Conservation (phyloP, 2,113 vertebrate species). For the Poeciliopsis occidentalis region DNA sequence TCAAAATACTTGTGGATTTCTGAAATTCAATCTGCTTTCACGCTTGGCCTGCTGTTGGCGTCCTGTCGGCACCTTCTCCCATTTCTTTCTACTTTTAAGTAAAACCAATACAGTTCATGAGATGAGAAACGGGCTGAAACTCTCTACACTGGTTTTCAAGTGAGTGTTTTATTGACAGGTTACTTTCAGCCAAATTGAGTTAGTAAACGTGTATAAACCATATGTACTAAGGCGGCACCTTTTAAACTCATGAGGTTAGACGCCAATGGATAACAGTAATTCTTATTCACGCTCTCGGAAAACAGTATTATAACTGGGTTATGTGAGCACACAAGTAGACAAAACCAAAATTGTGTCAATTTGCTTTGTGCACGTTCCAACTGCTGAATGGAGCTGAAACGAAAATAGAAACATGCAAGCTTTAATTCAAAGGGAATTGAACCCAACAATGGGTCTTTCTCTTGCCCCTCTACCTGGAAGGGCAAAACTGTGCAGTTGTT, state of each 20-base stretch:
- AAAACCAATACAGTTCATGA: conserved; percentile 10
- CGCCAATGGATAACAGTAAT: conserved; percentile 9
- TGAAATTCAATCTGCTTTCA: background rate
- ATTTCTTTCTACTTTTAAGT: background rate
- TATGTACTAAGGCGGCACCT: conserved; percentile 23
- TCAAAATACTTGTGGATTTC: background rate
- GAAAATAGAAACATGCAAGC: conserved; percentile 14
- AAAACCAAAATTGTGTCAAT: conserved; percentile 1
- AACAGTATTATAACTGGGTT: conserved; percentile 12
- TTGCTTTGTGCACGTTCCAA: conserved; percentile 11
- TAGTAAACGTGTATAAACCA: conserved; percentile 9
- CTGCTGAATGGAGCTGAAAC: background rate
- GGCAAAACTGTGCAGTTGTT: no score
- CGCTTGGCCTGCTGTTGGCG: background rate
- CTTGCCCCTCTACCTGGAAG: no score
- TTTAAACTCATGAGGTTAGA: conserved; percentile 2
- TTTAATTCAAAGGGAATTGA: conserved; percentile 24
- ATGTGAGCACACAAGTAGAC: background rate
- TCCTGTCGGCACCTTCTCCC: background rate
- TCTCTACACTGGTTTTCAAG: conserved; percentile 11
- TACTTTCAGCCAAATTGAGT: background rate
- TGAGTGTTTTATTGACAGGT: conserved; percentile 17
- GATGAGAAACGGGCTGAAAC: conserved; percentile 10
- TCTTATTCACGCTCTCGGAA: background rate
- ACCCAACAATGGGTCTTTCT: no score